Conservation (phyloP, 92 coral and sea anemone species). For the Ricordea florida region DNA sequence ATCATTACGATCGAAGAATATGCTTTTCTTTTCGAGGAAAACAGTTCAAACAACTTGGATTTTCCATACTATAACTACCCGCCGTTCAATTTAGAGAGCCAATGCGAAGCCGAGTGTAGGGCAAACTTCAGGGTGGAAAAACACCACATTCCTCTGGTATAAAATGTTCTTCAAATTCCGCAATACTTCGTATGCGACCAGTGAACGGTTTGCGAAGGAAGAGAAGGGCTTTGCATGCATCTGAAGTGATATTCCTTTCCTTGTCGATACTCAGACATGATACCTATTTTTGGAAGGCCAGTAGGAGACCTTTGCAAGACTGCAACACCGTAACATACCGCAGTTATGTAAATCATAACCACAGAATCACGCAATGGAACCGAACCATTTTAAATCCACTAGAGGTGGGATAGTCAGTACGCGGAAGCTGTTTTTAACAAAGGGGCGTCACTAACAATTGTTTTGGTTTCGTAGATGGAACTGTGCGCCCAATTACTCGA, state of each 20-base stretch:
- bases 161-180: constrained; percentile 17
- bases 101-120: constrained; percentile 22
- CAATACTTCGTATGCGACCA: constrained; percentile 6
- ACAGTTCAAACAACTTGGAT: too few relatives aligned
- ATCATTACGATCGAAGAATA: too few relatives aligned
- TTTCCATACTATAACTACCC: too few relatives aligned
- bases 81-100: background rate
- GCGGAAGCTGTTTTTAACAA: constrained; percentile 40
- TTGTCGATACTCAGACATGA: constrained; percentile 44
- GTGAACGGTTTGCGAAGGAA: constrained; percentile 22
- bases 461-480: constrained; percentile 53
- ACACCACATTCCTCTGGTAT: constrained; percentile 3
- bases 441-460: constrained; percentile 62
- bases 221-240: constrained; percentile 14
- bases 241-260: constrained; percentile 43
- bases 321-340: constrained; percentile 32
- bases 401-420: constrained; percentile 40
- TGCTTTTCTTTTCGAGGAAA: too few relatives aligned
- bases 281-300: constrained; percentile 55
- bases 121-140: too few relatives aligned
- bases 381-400: constrained; percentile 29
- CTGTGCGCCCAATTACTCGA: constrained; percentile 39
- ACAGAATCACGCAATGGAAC: constrained; percentile 52
- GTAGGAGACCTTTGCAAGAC: constrained; percentile 45
- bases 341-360: constrained; percentile 38